A percentile compares a stretch with the other conserved stretches of the same genome.
Evolutionary conservation across 2,797 vertebrate species (phyloP).

Genomic region (Valencia hispanica): DNA sequence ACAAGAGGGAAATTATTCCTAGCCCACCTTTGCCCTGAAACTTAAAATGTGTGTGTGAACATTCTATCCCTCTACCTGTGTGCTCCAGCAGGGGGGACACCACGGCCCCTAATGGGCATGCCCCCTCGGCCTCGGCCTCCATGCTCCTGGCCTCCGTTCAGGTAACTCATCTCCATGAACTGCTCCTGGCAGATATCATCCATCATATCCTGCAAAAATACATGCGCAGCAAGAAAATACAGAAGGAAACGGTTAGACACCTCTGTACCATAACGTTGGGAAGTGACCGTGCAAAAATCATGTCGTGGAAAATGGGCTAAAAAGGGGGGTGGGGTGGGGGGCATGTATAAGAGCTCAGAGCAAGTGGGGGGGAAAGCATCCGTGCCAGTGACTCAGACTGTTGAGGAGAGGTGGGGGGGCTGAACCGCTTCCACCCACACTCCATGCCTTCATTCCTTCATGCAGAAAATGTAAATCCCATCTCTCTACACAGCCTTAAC

Average conservation of each 20-base stretch:
- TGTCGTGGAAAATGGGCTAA: neutral
- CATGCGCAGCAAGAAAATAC: slow-evolving; percentile 10
- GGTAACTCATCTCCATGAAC: slow-evolving; percentile 96
- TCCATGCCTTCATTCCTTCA: slow-evolving; percentile 41
- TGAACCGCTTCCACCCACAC: slow-evolving; percentile 61
- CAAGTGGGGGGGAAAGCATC: slow-evolving; percentile 32
- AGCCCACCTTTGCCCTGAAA: neutral
- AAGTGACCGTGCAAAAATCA: neutral
- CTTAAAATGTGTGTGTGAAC: neutral
- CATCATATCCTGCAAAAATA: slow-evolving; percentile 90
- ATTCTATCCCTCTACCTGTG: slow-evolving; percentile 82
- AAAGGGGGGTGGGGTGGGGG: too few species aligned
- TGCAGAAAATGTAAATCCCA: slow-evolving; percentile 63
- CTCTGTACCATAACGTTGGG: slow-evolving; percentile 2
- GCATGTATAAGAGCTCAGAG: neutral
- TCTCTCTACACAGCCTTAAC: slow-evolving; percentile 37
- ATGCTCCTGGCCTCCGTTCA: slow-evolving; percentile 93
- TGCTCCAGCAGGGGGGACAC: slow-evolving; percentile 86
- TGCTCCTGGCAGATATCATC: slow-evolving; percentile 99
- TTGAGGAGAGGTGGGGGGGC: slow-evolving; percentile 41
- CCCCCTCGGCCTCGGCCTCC: slow-evolving; percentile 87
- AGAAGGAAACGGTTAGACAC: slow-evolving; percentile 13
- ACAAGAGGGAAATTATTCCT: neutral
- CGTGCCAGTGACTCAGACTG: slow-evolving; percentile 52
- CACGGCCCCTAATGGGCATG: slow-evolving; percentile 88